phyloP scores from a whole-genome alignment of 2,113 vertebrate species.

The Vicugna pacos region DNA sequence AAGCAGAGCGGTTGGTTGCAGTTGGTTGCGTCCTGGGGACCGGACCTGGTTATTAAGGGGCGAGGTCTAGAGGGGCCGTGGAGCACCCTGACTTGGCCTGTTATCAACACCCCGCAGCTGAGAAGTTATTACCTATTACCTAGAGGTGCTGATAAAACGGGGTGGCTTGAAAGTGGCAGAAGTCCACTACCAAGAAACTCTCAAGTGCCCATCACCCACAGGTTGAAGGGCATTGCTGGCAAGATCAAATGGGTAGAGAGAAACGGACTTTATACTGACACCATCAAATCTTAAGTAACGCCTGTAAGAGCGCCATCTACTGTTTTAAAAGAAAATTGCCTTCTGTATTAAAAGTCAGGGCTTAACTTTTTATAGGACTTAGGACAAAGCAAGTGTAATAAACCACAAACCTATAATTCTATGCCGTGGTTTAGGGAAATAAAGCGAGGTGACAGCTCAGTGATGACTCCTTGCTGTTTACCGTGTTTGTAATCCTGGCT shows the following conservation, averaged over 20 bases:
- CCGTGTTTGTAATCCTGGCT: neutral
- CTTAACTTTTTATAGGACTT: neutral
- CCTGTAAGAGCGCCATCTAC: constrained; percentile 58
- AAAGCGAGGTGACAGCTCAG: neutral
- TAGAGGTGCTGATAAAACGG: neutral
- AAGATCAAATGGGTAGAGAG: neutral
- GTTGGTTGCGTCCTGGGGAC: neutral
- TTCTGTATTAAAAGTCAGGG: neutral
- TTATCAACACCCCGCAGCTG: neutral
- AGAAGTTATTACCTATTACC: neutral
- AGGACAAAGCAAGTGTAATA: neutral
- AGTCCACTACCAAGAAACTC: neutral
- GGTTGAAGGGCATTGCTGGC: neutral
- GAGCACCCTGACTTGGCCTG: neutral
- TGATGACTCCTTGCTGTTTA: neutral
- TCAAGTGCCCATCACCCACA: neutral
- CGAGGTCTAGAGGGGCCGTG: neutral
- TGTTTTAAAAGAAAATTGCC: constrained; percentile 56
- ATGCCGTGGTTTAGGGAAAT: neutral
- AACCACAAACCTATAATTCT: neutral
- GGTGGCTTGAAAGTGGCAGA: neutral
- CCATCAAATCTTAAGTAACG: neutral
- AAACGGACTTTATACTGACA: neutral
- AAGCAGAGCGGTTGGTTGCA: neutral
- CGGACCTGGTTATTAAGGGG: neutral